These are phyloP conservation scores for Lutjanus erythropterus DNA, from an alignment of 2,113 vertebrate genomes.

Conservation along the genomic window DNA sequence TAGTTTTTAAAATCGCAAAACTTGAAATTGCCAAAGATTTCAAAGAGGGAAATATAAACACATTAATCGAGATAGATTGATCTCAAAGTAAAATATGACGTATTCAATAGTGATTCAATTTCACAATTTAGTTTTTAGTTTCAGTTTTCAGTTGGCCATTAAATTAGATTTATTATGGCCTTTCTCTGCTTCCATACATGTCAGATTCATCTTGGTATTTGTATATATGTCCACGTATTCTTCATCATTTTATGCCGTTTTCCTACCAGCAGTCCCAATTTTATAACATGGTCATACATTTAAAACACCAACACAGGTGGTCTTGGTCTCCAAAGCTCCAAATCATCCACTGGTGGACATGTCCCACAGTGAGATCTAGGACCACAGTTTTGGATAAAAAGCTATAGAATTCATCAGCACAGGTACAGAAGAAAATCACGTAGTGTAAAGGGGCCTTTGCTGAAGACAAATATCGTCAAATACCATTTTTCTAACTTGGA, in stretches of 20 bases:
- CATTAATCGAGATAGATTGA: background rate
- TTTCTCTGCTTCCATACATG: background rate
- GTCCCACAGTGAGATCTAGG: background rate
- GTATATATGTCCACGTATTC: background rate
- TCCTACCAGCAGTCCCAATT: background rate
- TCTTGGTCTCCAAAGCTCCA: background rate
- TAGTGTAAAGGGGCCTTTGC: background rate
- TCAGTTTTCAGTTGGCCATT: background rate
- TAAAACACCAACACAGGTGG: background rate
- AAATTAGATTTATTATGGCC: background rate
- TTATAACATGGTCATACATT: background rate
- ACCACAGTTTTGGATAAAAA: background rate
- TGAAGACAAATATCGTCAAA: constrained; percentile 2
- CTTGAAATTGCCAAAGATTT: background rate
- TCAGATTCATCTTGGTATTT: background rate
- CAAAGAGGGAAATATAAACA: background rate
- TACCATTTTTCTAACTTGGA: background rate
- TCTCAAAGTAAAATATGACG: background rate
- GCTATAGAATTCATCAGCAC: no score
- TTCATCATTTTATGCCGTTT: background rate
- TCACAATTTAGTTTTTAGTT: background rate
- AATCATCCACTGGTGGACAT: no score
- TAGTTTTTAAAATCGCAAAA: background rate
- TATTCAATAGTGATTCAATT: background rate
- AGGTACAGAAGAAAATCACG: background rate